phyloP scores from a whole-genome alignment of 2,797 vertebrate genomes.

The Labroides dimidiatus region DNA sequence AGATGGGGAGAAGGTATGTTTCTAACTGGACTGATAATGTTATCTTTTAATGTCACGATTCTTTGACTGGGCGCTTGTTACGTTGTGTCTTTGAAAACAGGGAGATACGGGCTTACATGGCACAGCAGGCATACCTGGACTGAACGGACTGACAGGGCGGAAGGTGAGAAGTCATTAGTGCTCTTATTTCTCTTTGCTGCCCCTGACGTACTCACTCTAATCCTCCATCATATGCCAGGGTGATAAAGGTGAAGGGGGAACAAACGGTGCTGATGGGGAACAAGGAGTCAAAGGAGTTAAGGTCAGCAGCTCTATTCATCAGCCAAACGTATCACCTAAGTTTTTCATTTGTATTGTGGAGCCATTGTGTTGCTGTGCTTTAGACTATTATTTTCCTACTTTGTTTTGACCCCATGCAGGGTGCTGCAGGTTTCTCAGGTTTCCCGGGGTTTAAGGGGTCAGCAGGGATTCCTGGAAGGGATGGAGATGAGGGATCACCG shows the following conservation, averaged over 20 bases:
- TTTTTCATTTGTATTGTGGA: not conserved
- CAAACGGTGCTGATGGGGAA: constrained; percentile 77
- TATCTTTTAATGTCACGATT: not conserved
- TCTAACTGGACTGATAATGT: not conserved
- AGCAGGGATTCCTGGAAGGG: constrained; percentile 79
- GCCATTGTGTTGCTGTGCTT: not conserved
- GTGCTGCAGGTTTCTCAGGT: constrained; percentile 86
- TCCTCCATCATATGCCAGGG: constrained; percentile 77
- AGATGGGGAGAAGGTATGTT: constrained; percentile 84
- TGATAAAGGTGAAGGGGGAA: constrained; percentile 83
- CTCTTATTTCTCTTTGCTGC: not conserved
- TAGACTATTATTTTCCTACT: not conserved
- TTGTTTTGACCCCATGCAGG: constrained; percentile 72
- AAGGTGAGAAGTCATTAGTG: constrained; percentile 79
- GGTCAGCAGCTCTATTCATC: constrained; percentile 70
- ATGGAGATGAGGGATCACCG: constrained; percentile 75
- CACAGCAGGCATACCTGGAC: constrained; percentile 82
- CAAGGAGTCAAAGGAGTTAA: constrained; percentile 88
- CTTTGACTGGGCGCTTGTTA: not conserved
- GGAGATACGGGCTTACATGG: constrained; percentile 86
- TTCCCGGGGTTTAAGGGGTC: constrained; percentile 90
- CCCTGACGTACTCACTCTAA: not conserved
- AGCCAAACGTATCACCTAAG: not conserved
- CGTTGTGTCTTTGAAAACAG: constrained; percentile 60
- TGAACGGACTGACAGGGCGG: constrained; percentile 79